Base-by-base conservation (phyloP, 1,140 invertebrate genomes). In the Drosophila pruinosa region DNA sequence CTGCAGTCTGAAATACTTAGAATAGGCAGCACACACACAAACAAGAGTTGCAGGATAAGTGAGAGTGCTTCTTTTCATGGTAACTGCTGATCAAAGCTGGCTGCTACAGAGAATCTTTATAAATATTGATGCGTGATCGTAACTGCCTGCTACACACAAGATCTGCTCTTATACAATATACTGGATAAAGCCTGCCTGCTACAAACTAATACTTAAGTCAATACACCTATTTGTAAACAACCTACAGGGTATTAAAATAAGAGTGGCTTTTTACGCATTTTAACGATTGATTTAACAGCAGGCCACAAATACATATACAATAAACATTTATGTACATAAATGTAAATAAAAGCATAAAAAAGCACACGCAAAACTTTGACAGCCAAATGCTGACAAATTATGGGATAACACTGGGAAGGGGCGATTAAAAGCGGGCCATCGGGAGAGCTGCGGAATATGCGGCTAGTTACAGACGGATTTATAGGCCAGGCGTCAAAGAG, bases 221-320 rank as follows among this genome's bases (percentile, higher is more conserved):
- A 12, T 3, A 47, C 2, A 10, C 19, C 45, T 12, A 21, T 47
- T 47, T 10, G 4, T 3, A 14, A 48, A 5, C 2, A 7, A 2
- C 12, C 22, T 48, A 48, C 6, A 48, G 47, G 47, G 47, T 31
- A 50, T 50, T 10, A 1, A 22, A 34, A 65, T 43, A 31, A 52
- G 58, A 79, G 81, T 85, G 80, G 67, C 56, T 83, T 83, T 82
- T 83, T 80, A 83, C 71, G 63, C 81, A 48, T 59, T 86, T 86
- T 86, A 85, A 85, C 80, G 80, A 83, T 83, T 83, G 80, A 85
- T 83, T 85, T 85, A 85, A 85, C 80, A 72, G 77, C 76, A 63
- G 48, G 58, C 76, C 68, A 47, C 72, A 74, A 73, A 77, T 63
- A 80, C 52, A 77, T 73, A 73, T 28, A 70, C 45, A 83, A 61